phyloP scores from a whole-genome alignment of 2,888 invertebrate species.

The Pterobdella sp. region DNA sequence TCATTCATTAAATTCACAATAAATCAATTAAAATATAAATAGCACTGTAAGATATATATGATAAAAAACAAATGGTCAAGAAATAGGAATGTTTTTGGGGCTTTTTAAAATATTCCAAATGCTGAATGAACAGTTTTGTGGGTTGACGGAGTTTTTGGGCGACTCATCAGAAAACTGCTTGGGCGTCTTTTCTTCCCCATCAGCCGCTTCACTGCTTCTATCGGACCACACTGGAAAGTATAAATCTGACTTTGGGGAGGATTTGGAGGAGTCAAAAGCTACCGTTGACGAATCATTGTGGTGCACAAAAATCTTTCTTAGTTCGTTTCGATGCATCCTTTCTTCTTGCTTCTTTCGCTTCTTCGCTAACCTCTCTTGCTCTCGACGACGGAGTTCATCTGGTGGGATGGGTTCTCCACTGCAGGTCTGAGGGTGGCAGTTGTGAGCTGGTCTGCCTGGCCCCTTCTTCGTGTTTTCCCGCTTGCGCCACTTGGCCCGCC shows the following conservation, averaged over 20 bases:
- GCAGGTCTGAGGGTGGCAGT: constrained; percentile 93
- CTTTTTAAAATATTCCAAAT: constrained; percentile 53
- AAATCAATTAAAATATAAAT: background rate
- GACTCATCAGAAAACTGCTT: constrained; percentile 20
- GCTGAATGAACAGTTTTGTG: constrained; percentile 45
- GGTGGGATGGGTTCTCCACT: constrained; percentile 93
- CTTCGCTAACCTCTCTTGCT: constrained; percentile 54
- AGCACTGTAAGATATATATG: background rate
- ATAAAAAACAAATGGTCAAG: background rate
- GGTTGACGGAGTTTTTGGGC: background rate
- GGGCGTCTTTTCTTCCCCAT: background rate
- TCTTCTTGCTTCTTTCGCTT: constrained; percentile 82
- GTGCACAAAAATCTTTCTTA: constrained; percentile 29
- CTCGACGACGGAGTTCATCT: constrained; percentile 54
- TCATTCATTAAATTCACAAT: constrained; percentile 14
- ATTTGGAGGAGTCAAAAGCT: background rate
- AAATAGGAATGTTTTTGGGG: constrained; percentile 41
- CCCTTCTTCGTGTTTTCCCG: constrained; percentile 98
- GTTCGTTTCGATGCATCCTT: constrained; percentile 56
- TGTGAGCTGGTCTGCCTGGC: constrained; percentile 93
- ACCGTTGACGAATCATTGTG: constrained; percentile 13
- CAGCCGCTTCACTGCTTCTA: background rate
- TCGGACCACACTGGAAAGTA: constrained; percentile 3
- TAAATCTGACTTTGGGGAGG: background rate
- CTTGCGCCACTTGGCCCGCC: constrained; percentile 97